phyloP scores from a whole-genome alignment of 2,888 invertebrate genomes.

The Pyrgus malvae region DNA sequence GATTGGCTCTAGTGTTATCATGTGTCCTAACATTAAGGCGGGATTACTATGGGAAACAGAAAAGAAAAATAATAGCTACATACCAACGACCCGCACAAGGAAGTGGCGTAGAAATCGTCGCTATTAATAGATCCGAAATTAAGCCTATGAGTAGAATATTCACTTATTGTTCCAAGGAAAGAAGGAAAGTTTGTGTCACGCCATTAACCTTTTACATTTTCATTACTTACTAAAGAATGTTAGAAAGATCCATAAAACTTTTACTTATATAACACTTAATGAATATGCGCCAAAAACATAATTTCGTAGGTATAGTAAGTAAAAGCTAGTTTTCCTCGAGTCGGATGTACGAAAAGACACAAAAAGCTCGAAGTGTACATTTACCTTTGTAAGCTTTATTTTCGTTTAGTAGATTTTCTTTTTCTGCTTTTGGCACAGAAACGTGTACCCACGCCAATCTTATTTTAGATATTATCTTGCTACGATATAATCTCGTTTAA shows the following conservation, averaged over 20 bases:
- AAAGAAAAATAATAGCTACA: no score
- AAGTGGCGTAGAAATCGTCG: no score
- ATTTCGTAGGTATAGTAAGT: not conserved
- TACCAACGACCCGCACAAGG: no score
- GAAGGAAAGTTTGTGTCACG: no score
- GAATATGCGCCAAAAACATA: not conserved
- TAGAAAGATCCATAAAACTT: not conserved
- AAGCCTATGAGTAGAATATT: not conserved
- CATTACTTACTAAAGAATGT: not conserved
- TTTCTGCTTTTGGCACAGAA: slow-evolving; percentile 18
- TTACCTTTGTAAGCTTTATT: slow-evolving; percentile 33
- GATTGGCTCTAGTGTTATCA: slow-evolving; percentile 59
- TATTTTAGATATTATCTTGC: slow-evolving; percentile 21
- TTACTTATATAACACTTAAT: not conserved
- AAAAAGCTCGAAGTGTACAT: slow-evolving; percentile 31
- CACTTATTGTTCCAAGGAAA: no score
- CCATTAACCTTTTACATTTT: not conserved
- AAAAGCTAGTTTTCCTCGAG: slow-evolving; percentile 21
- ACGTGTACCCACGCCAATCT: slow-evolving; percentile 16
- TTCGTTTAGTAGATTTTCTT: slow-evolving; percentile 14
- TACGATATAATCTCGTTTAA: slow-evolving; percentile 7
- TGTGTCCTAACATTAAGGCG: slow-evolving; percentile 17
- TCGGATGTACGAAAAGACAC: slow-evolving; percentile 27
- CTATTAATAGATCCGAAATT: not conserved
- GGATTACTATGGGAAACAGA: not conserved